These are phyloP conservation scores for Caenorhabditis sp. DNA, from an alignment of 2,888 invertebrate species.

Conservation along the genomic window DNA sequence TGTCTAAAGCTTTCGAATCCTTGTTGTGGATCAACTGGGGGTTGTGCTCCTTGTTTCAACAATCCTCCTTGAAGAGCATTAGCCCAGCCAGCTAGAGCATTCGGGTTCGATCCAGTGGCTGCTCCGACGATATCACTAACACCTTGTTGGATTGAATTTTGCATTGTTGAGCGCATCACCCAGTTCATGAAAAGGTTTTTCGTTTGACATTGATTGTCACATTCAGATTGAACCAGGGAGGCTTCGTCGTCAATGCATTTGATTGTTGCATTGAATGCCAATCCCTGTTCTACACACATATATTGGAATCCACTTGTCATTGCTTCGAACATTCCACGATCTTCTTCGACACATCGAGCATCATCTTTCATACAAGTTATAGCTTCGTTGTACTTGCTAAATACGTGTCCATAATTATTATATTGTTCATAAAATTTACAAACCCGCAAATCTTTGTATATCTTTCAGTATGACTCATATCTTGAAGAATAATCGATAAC, in stretches of 20 bases:
- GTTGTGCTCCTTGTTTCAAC: neutral
- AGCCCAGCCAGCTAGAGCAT: slow-evolving; percentile 19
- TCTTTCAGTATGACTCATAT: slow-evolving; percentile 48
- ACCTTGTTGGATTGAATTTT: slow-evolving; percentile 34
- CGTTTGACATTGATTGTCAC: slow-evolving; percentile 42
- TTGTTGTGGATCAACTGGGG: slow-evolving; percentile 21
- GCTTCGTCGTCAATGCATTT: slow-evolving; percentile 49
- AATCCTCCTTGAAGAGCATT: slow-evolving; percentile 11
- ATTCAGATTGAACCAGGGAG: slow-evolving; percentile 40
- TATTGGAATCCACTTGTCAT: slow-evolving; percentile 53
- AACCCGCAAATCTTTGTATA: slow-evolving; percentile 44
- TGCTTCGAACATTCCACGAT: slow-evolving; percentile 48
- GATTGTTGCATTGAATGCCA: slow-evolving; percentile 53
- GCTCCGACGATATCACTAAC: slow-evolving; percentile 34
- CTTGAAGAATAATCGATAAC: slow-evolving; percentile 32
- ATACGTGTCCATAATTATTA: slow-evolving; percentile 5
- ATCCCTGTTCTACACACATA: slow-evolving; percentile 55
- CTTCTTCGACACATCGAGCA: slow-evolving; percentile 38
- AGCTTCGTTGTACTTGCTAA: slow-evolving; percentile 43
- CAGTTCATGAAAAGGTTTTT: slow-evolving; percentile 44
- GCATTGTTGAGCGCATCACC: slow-evolving; percentile 39
- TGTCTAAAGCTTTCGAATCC: slow-evolving; percentile 32
- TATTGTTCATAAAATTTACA: neutral
- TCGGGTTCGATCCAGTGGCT: slow-evolving; percentile 25
- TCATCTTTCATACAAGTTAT: slow-evolving; percentile 39